Base-by-base conservation (phyloP, 1,140 invertebrate species). In the Tetranychus cinnabarinus region DNA sequence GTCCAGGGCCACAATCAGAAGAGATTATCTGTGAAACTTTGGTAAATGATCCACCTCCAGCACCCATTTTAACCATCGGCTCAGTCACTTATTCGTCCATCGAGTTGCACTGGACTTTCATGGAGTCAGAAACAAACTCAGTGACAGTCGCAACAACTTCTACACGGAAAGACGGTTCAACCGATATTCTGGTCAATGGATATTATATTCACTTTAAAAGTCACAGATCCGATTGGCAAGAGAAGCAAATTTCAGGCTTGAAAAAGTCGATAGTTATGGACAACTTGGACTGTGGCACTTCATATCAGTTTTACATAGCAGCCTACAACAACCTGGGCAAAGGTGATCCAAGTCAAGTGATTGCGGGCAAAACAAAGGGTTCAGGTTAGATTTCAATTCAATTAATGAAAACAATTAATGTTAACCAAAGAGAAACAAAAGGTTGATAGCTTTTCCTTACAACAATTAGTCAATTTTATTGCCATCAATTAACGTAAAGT, bases 271-370 rank as follows among this genome's bases (percentile, higher is more conserved):
- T 70, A 60, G 72, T 70, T 7, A 69, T 70, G 34, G 65, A 67
- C 13, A 67, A 70, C 36, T 64, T 75, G 35, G 61, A 68, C 39
- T 75, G 74, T 66, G 74, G 74, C 2, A 72, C 72, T 0, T 62
- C 62, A 23, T 66, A 68, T 61, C 66, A 68, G 46, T 68, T 68
- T 57, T 89, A 88, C 70, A 81, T 90, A 52, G 88, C 85, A 0
- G 86, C 86, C 3, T 87, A 84, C 70, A 90, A 89, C 73, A 80
- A 83, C 69, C 86, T 89, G 63, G 87, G 85, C 8, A 87, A 86
- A 60, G 86, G 87, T 0, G 73, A 86, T 42, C 85, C 86, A 0
- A 88, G 87, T 69, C 67, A 73, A 15, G 70, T 69, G 12, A 71
- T 80, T 33, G 72, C 71, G 33, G 75, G 76, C 1, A 75, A 72